Evolutionary conservation across 2,113 vertebrate species (phyloP), one percentile per base, ranked within the genome.

Genomic region (Psilopsiagon aymara): DNA sequence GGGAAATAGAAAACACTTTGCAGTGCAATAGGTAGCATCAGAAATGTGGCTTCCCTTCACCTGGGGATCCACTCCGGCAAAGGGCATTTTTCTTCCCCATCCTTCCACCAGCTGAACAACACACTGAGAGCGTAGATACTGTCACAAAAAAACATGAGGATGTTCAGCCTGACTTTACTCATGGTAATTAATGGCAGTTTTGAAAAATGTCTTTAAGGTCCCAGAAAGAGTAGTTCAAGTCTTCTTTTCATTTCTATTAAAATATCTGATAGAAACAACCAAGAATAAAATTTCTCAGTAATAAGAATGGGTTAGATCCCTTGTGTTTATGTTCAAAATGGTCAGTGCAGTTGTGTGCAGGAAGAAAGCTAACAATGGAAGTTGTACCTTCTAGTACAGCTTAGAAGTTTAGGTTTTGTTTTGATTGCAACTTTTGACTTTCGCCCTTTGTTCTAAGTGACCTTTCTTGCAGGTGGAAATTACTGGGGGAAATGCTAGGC

Each of bases 321-420:
- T 60, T 5, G 0, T 33, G 35, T 37, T 57, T 62, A 18, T 60
- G 52, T 69, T 60, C 91, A 82, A 89, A 92, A 63, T 23, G 68
- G 31, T n/a, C 23, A 27, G 44, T 23, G 15, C 28, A 9, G 43
- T 13, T 67, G 23, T 52, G 14, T 64, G 33, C 39, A 53, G 75
- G 49, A 90, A 78, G 63, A 94, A 79, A 53, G 73, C 43, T 76
- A 86, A 82, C 81, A n/a, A 43, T 46, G 64, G 73, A 91, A 90
- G 91, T 44, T 94, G 67, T 53, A 94, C 67, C 63, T 82, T 25
- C 39, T 79, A 84, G 73, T 37, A 49, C 49, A 82, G 68, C 81
- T 95, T 92, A n/a, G 84, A 93, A 91, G 93, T 95, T 90, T 49
- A 83, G 86, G 0, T 86, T 83, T 95, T 92, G 86, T 95, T 95